Percentiles rank a stretch among this genome's conserved stretches.
Evolutionary conservation across 2,113 vertebrate genomes (phyloP).

Genomic region (Synchiropus splendidus): DNA sequence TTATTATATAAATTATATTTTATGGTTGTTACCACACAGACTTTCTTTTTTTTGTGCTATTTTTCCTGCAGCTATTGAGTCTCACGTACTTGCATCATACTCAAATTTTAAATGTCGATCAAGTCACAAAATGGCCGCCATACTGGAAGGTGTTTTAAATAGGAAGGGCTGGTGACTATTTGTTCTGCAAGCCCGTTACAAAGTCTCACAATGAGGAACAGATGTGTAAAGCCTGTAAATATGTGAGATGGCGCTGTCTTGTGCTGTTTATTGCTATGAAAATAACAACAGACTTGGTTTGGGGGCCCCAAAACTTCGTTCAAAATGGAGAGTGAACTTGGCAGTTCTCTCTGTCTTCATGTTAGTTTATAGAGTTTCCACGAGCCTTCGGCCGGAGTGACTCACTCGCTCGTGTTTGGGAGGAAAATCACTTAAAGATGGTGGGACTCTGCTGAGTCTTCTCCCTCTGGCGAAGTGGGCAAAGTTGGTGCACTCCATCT

Average conservation of each 20-base stretch:
- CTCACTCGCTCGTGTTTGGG: constrained; percentile 33
- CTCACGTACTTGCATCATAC: no score
- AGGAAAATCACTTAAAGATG: constrained; percentile 54
- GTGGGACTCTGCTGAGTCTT: constrained; percentile 19
- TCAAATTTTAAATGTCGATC: no score
- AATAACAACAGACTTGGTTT: constrained; percentile 41
- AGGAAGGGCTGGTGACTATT: background rate
- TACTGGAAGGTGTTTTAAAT: no score
- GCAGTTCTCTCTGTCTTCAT: constrained; percentile 3
- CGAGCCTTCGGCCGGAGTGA: constrained; percentile 35
- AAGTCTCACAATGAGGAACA: constrained; percentile 35
- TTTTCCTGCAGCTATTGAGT: no score
- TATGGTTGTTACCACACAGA: no score
- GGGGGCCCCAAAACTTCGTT: constrained; percentile 24
- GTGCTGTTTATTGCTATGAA: constrained; percentile 18
- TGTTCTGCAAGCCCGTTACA: constrained; percentile 1
- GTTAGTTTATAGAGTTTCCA: constrained; percentile 53
- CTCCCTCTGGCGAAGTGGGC: constrained; percentile 14
- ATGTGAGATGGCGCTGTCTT: constrained; percentile 9
- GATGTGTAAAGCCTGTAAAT: constrained; percentile 37
- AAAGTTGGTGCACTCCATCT: constrained; percentile 10
- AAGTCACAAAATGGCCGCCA: no score
- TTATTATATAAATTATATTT: no score
- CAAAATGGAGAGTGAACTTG: constrained; percentile 26
- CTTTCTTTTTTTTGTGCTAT: no score